Base-by-base conservation (phyloP, 2,888 invertebrate genomes). In the Xanthorhoe designata region DNA sequence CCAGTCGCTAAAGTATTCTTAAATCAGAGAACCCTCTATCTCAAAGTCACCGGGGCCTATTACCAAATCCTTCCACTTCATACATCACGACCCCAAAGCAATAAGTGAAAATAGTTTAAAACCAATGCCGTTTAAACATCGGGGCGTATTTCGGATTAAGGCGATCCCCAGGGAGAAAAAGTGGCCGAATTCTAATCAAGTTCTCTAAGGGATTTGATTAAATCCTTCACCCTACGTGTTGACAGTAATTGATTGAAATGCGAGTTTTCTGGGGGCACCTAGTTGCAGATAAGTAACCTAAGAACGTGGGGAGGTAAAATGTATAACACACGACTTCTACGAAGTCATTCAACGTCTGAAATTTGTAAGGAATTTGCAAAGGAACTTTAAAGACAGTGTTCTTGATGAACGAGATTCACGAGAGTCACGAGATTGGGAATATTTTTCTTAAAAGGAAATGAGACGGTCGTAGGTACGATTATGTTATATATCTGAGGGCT, bases 231-330 rank as follows among this genome's bases (percentile, higher is more conserved):
- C 91, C 85, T 86, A 82, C 86, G 86, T 89, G 91, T 88, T 89
- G 92, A 87, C 90, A 88, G 87, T 87, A 89, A 91, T 91, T 89
- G 92, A 92, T 92, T 90, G 91, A 90, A 88, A 89, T 70, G 74
- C 71, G 70, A 69, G 69, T 72, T 71, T 71, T 70, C 70, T 72
- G 66, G 68, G 71, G 72, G 68, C 64, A 64, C 63, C 69, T 67
- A 56, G 52, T 61, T 51, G 59, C 29, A 60, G 64, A 60, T 64
- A 66, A 65, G 55, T n/a, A n/a, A n/a, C n/a, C n/a, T n/a, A n/a
- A 61, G 55, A 51, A 49, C 24, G 13, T 35, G 13, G 13, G 35
- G 18, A n/a, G 2, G 15, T 57, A 17, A 51, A 18, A n/a, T 38
- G 18, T 8, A 5, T 49, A 24, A 1, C 13, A 42, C 13, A 38